Percentiles rank a stretch among this genome's conserved stretches.
These are phyloP conservation scores for Patiria pectinifera DNA, from an alignment of 53 echinoderm and acorn worm genomes.

Conservation along the genomic window DNA sequence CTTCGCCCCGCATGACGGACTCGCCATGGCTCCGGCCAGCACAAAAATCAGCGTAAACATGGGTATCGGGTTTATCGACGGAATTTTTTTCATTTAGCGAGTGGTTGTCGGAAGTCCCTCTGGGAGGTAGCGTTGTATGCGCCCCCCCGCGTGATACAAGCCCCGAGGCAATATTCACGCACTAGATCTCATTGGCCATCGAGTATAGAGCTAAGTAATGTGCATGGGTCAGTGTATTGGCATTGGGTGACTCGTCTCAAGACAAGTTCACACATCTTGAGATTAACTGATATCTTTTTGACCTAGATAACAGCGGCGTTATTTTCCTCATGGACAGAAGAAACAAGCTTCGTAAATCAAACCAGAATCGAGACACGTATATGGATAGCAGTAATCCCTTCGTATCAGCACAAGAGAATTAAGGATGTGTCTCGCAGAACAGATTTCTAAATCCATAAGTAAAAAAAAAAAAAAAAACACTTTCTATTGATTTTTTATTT, in stretches of 20 bases:
- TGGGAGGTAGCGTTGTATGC: slow-evolving; percentile 15
- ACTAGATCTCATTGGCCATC: slow-evolving; percentile 4
- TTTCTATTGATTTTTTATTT: too few relatives aligned
- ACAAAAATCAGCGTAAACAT: slow-evolving; percentile 49
- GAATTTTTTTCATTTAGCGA: slow-evolving; percentile 19
- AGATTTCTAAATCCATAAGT: neutral
- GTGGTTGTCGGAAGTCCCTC: slow-evolving; percentile 1
- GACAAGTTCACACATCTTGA: neutral
- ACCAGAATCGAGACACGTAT: neutral
- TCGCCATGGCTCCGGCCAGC: neutral
- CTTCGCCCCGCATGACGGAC: neutral
- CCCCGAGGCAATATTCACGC: neutral
- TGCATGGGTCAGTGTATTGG: neutral
- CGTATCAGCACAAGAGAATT: too few relatives aligned
- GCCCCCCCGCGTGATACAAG: neutral
- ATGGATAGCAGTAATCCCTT: neutral
- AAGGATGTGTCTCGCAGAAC: neutral
- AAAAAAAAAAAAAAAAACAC: too few relatives aligned
- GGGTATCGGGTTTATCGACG: slow-evolving; percentile 52
- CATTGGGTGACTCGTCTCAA: slow-evolving; percentile 12
- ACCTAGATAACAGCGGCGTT: slow-evolving; percentile 10
- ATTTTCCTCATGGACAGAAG: neutral
- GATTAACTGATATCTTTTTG: slow-evolving; percentile 28
- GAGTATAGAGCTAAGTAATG: slow-evolving; percentile 23
- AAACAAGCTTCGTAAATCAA: neutral